Evolutionary conservation across 2,888 invertebrate species (phyloP).

Genomic region (Galerucella nymphaeae): DNA sequence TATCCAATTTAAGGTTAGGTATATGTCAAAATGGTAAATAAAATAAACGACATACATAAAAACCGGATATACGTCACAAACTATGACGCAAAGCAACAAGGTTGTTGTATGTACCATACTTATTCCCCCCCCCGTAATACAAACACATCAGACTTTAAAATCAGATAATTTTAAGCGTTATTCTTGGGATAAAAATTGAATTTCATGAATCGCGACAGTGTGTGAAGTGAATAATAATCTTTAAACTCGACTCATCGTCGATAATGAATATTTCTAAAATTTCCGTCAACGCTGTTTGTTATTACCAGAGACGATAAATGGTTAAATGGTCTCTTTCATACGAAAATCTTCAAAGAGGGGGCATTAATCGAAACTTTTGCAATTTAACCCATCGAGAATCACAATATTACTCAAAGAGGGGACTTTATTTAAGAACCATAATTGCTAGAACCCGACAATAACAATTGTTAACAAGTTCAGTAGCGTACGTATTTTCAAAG

Average conservation of each 20-base stretch:
- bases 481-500: not conserved
- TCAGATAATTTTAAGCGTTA: not conserved
- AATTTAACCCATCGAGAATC: constrained; percentile 11
- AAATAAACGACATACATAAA: too few species aligned
- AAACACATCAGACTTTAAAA: not conserved
- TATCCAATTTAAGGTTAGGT: too few species aligned
- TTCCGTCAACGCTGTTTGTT: constrained; percentile 21
- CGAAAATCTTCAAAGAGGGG: constrained; percentile 3
- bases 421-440: constrained; percentile 13
- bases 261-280: constrained; percentile 29
- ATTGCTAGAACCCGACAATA: constrained; percentile 8
- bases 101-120: too few species aligned
- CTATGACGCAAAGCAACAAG: too few species aligned
- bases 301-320: constrained; percentile 8
- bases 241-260: constrained; percentile 23
- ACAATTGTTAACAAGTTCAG: constrained; percentile 6
- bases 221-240: constrained; percentile 12
- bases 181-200: not conserved
- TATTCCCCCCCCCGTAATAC: not conserved
- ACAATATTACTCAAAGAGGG: constrained; percentile 7
- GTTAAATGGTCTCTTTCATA: constrained; percentile 26
- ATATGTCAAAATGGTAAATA: too few species aligned
- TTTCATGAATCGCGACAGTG: not conserved
- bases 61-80: too few species aligned
- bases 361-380: constrained; percentile 6